These are phyloP conservation scores for Manis pentadactyla DNA, from an alignment of 2,797 vertebrate genomes.

Conservation along the genomic window DNA sequence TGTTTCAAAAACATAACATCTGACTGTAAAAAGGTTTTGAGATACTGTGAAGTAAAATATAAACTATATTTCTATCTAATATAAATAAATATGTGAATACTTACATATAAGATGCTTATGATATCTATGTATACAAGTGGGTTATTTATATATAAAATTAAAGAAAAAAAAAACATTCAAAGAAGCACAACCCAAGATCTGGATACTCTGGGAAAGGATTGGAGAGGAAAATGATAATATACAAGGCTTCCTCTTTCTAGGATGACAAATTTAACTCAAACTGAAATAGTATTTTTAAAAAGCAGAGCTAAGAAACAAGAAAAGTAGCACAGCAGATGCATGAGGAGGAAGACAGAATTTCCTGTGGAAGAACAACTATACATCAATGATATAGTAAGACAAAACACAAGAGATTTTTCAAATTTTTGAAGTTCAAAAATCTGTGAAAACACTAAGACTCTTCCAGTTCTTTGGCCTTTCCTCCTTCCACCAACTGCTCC, in stretches of 20 bases:
- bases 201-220: not conserved
- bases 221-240: not conserved
- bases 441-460: not conserved
- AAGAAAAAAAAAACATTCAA: not conserved
- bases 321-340: not conserved
- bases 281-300: not conserved
- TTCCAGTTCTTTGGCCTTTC: not conserved
- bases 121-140: not conserved
- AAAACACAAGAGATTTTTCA: not conserved
- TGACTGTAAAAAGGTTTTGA: not conserved
- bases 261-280: not conserved
- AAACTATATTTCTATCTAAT: not conserved
- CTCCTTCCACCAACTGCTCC: not conserved
- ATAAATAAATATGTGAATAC: not conserved
- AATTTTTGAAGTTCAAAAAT: not conserved
- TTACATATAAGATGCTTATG: not conserved
- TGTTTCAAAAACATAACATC: not conserved
- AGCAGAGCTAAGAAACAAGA: not conserved
- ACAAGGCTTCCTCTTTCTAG: not conserved
- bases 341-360: not conserved
- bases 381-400: not conserved
- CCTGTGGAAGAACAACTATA: not conserved
- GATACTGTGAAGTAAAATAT: not conserved
- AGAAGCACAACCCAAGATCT: not conserved
- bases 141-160: not conserved